Evolutionary conservation across 2,797 vertebrate species (phyloP).

Genomic region (Serranus cabrilla): DNA sequence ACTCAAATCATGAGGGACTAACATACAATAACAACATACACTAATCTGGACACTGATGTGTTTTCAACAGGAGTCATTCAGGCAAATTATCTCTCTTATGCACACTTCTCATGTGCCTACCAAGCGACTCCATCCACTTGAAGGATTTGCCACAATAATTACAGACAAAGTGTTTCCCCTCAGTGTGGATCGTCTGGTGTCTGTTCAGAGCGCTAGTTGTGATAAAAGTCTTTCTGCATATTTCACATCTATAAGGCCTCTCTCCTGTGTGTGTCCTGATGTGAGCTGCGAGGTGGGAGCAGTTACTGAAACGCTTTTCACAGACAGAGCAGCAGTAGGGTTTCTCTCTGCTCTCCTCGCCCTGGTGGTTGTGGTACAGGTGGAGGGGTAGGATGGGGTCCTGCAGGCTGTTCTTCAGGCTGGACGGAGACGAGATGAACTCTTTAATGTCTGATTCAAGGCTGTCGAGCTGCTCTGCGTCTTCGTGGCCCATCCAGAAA

Average conservation of each 20-base stretch:
- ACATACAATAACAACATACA: conserved; percentile 7
- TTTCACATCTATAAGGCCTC: conserved; percentile 79
- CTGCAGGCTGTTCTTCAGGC: conserved; percentile 55
- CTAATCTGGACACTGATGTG: background rate
- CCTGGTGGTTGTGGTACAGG: conserved; percentile 50
- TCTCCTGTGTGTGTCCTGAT: conserved; percentile 84
- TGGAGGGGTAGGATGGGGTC: conserved; percentile 69
- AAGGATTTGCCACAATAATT: conserved; percentile 77
- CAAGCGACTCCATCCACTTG: conserved; percentile 83
- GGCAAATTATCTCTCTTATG: conserved; percentile 70
- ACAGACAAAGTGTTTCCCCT: conserved; percentile 79
- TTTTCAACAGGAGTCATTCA: conserved; percentile 30
- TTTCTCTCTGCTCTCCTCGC: conserved; percentile 73
- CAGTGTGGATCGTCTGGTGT: conserved; percentile 82
- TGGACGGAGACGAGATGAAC: conserved; percentile 66
- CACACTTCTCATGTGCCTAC: conserved; percentile 72
- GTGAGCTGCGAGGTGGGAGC: conserved; percentile 80
- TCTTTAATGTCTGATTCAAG: conserved; percentile 75
- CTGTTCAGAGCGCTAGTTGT: conserved; percentile 81
- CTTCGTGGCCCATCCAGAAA: conserved; percentile 70
- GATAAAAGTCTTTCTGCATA: conserved; percentile 81
- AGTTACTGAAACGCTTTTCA: conserved; percentile 81
- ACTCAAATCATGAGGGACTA: conserved; percentile 1
- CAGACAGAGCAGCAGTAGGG: conserved; percentile 80
- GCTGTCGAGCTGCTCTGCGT: conserved; percentile 65